phyloP scores from a whole-genome alignment of 1,140 invertebrate species.

The Thaumetopoea pityocampa region DNA sequence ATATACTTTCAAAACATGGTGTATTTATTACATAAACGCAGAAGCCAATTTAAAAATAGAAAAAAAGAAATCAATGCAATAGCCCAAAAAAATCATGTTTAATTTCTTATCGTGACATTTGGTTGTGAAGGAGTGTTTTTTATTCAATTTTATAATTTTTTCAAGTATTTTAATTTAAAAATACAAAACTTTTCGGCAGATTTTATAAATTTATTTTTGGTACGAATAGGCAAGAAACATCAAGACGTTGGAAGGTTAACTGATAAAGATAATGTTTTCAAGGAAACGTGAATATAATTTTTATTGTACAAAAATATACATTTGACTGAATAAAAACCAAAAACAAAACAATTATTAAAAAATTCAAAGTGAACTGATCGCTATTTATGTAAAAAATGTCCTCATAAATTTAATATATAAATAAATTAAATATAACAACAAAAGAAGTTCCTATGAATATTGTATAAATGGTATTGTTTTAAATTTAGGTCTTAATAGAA shows the following conservation, averaged over 20 bases:
- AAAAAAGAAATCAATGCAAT: constrained; percentile 65
- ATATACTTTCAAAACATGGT: constrained; percentile 3
- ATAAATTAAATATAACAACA: constrained; percentile 73
- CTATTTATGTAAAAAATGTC: constrained; percentile 74
- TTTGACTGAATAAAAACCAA: constrained; percentile 50
- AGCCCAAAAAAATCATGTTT: constrained; percentile 65
- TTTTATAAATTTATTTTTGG: constrained; percentile 51
- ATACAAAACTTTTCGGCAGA: constrained; percentile 67
- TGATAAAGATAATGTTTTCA: constrained; percentile 55
- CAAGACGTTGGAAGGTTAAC: constrained; percentile 45
- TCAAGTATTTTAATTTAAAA: constrained; percentile 43
- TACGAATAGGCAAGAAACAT: constrained; percentile 45
- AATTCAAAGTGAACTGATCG: constrained; percentile 64
- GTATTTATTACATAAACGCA: constrained; percentile 23
- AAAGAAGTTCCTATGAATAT: constrained; percentile 75
- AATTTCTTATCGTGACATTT: constrained; percentile 52
- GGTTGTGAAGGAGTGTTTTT: constrained; percentile 38
- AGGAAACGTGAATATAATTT: constrained; percentile 59
- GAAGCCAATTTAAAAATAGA: constrained; percentile 61
- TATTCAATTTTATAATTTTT: constrained; percentile 36
- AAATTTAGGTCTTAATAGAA: constrained; percentile 74
- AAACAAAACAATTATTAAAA: constrained; percentile 38
- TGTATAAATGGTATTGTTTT: constrained; percentile 74
- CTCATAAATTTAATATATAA: constrained; percentile 74
- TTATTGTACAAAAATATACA: constrained; percentile 37